Conservation (phyloP, 2,888 invertebrate species). For the Seira ritae region DNA sequence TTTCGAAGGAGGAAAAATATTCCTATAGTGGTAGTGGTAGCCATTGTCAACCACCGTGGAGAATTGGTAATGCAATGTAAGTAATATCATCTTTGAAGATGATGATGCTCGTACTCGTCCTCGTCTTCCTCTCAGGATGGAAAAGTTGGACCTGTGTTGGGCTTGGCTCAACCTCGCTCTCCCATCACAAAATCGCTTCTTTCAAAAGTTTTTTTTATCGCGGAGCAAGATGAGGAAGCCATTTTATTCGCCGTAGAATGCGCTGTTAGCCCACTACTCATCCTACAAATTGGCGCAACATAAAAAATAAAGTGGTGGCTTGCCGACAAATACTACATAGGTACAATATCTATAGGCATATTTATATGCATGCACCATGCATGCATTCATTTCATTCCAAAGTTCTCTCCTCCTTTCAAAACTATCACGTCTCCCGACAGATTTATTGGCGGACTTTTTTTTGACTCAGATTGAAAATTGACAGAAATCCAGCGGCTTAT, state of each 20-base stretch:
- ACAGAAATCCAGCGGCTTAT: constrained; percentile 2
- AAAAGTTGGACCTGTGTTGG: not conserved
- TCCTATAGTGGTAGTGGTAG: too few relatives aligned
- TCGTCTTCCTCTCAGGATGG: not conserved
- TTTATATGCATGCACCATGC: too few relatives aligned
- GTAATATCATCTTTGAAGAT: constrained; percentile 24
- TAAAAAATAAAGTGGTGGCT: not conserved
- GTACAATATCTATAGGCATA: too few relatives aligned
- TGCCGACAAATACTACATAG: too few relatives aligned
- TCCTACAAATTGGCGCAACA: not conserved
- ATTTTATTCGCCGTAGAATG: not conserved
- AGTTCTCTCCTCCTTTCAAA: too few relatives aligned
- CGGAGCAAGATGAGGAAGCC: not conserved
- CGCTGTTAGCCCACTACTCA: not conserved
- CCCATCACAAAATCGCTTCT: too few relatives aligned
- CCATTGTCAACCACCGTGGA: not conserved
- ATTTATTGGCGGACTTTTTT: not conserved
- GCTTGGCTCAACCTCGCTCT: too few relatives aligned
- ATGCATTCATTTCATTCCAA: too few relatives aligned
- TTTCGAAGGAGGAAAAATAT: not conserved
- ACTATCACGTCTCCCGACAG: not conserved
- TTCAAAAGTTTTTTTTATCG: constrained; percentile 11
- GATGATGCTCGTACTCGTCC: not conserved
- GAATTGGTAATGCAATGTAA: constrained; percentile 37
- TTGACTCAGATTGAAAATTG: constrained; percentile 12